Evolutionary conservation across 2,888 invertebrate species (phyloP), one percentile per base, ranked within the genome.

Genomic region (Phragmatobia fuliginosa): DNA sequence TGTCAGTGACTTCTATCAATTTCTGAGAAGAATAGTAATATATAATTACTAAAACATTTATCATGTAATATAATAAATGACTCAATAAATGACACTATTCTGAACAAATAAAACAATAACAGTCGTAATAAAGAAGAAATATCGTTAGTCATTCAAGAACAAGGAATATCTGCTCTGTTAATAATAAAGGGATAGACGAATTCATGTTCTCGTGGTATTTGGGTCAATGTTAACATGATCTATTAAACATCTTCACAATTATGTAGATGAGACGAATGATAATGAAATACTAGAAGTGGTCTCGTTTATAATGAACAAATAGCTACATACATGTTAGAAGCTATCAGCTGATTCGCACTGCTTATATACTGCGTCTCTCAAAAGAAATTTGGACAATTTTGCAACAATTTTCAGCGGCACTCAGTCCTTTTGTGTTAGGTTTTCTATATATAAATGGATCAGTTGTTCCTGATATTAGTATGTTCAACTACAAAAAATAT

Each of bases 101-200:
- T 61, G 28, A 49, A 33, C 25, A 36, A n/a, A 67, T 62, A 36
- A 28, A n/a, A 61, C 49, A 60, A 66, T 28, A 49, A 56, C 52
- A 36, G 38, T 67, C 67, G 41, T 56, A 62, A 62, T 62, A 62
- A 67, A n/a, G 67, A 56, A 31, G 28, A 41, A 56, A 49, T 61
- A n/a, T 25, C 10, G 36, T 56, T 62, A 63, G 41, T 62, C 32
- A 63, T 38, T 38, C 38, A 52, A 31, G 67, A 62, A 62, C 32
- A 16, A 21, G 45, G 21, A n/a, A 28, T 31, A 67, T 52, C 16
- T 52, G n/a, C 33, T 18, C 52, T 32, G 18, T 32, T 14, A 49
- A n/a, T 64, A 25, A 64, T n/a, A 25, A 32, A 38, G 14, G 38
- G 25, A 16, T 32, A 25, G 18, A 61, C 21, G 49, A 25, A 41